Percentiles rank a stretch among this genome's conserved stretches.
Conservation (phyloP, 2,888 invertebrate species). For the Archips xylosteana region DNA sequence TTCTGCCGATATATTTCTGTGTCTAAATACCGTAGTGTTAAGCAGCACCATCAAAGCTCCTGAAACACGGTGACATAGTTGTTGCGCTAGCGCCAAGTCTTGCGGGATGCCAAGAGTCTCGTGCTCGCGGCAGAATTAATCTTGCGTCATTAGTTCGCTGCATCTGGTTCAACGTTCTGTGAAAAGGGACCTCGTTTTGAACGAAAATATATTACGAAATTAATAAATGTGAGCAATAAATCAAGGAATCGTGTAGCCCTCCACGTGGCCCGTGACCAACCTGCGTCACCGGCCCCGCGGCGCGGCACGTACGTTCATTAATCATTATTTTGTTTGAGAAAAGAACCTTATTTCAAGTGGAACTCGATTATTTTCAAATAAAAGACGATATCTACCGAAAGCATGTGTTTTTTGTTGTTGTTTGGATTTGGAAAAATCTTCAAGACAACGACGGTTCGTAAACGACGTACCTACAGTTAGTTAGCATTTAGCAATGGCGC, state of each 20-base stretch:
- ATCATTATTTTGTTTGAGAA: slow-evolving; percentile 39
- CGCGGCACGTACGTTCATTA: slow-evolving; percentile 39
- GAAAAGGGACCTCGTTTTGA: slow-evolving; percentile 33
- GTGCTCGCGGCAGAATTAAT: too few relatives aligned
- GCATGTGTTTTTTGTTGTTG: background rate
- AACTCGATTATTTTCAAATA: slow-evolving; percentile 24
- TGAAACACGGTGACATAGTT: too few relatives aligned
- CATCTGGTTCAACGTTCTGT: background rate
- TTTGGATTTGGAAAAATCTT: background rate
- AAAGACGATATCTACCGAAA: background rate
- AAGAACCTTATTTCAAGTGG: slow-evolving; percentile 27
- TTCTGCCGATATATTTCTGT: too few relatives aligned
- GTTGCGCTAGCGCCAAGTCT: too few relatives aligned
- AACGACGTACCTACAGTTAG: background rate
- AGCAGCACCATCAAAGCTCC: too few relatives aligned
- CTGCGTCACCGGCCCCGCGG: slow-evolving; percentile 27
- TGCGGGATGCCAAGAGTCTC: background rate
- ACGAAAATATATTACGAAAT: slow-evolving; percentile 45
- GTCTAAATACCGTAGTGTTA: too few relatives aligned
- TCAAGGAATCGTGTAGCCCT: slow-evolving; percentile 44
- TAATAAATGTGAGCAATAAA: slow-evolving; percentile 46
- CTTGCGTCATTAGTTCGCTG: background rate
- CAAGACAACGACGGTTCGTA: background rate
- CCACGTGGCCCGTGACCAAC: slow-evolving; percentile 38
- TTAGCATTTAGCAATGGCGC: too few relatives aligned